phyloP scores from a whole-genome alignment of 2,797 vertebrate species.

The Anguilla megastoma region DNA sequence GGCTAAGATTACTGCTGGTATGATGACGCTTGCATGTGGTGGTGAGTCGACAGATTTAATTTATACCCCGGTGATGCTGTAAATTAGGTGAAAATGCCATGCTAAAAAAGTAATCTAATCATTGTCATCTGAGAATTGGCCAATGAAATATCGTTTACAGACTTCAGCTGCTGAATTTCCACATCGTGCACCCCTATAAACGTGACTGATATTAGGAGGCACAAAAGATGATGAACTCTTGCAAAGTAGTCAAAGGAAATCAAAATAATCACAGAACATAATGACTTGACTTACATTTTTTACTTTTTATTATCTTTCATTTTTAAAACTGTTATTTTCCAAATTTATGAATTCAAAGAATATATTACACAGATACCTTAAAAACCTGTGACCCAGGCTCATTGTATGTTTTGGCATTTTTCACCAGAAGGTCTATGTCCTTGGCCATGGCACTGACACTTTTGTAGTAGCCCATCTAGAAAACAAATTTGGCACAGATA shows the following conservation, averaged over 20 bases:
- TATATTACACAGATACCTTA: slow-evolving; percentile 74
- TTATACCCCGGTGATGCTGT: neutral
- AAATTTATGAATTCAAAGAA: slow-evolving; percentile 1
- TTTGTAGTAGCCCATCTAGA: slow-evolving; percentile 87
- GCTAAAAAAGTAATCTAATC: too few relatives aligned
- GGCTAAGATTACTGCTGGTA: neutral
- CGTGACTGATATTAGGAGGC: too few relatives aligned
- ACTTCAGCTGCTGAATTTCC: too few relatives aligned
- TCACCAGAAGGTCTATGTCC: slow-evolving; percentile 92
- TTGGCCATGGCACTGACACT: slow-evolving; percentile 90
- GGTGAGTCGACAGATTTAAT: neutral
- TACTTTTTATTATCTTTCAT: slow-evolving; percentile 1
- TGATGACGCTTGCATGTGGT: neutral
- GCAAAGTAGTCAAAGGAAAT: neutral
- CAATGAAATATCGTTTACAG: too few relatives aligned
- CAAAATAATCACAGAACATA: neutral
- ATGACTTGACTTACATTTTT: neutral
- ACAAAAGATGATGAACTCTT: neutral
- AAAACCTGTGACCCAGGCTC: slow-evolving; percentile 98
- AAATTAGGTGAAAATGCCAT: too few relatives aligned
- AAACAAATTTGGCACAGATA: slow-evolving; percentile 42
- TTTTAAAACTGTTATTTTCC: neutral
- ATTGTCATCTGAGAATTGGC: too few relatives aligned
- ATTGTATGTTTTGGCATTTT: slow-evolving; percentile 98
- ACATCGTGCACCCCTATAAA: too few relatives aligned